Evolutionary conservation across 2,113 vertebrate species (phyloP).

Genomic region (Shinisaurus crocodilurus): DNA sequence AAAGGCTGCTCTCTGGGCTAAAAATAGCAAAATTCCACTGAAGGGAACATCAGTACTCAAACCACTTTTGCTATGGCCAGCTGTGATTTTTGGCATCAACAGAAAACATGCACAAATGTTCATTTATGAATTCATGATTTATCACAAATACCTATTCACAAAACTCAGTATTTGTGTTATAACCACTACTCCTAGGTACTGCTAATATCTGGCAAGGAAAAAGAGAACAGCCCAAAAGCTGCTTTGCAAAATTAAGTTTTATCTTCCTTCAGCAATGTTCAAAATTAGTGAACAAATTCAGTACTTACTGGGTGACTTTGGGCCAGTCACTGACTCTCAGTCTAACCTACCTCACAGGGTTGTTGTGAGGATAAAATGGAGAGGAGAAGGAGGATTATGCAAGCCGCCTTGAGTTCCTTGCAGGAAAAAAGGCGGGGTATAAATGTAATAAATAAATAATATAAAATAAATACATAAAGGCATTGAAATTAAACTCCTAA

Average conservation of each 20-base stretch:
- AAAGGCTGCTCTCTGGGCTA: conserved; percentile 16
- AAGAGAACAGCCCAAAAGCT: not conserved
- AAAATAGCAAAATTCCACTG: conserved; percentile 41
- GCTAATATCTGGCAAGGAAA: conserved; percentile 2
- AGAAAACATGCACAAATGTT: not conserved
- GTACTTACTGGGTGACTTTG: no score
- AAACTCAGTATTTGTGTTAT: not conserved
- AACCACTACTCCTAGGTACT: not conserved
- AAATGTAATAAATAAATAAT: no score
- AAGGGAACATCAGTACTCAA: not conserved
- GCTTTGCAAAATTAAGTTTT: accelerated
- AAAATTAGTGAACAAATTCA: not conserved
- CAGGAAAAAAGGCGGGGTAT: no score
- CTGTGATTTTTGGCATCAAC: conserved; percentile 1
- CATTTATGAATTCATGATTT: conserved; percentile 2
- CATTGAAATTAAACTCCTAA: not conserved
- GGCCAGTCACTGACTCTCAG: no score
- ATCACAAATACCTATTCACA: conserved; percentile 21
- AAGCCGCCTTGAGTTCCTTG: no score
- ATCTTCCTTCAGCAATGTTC: not conserved
- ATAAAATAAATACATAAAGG: no score
- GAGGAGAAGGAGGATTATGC: no score
- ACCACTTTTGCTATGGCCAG: not conserved
- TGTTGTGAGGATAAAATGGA: no score
- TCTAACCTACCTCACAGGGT: no score